phyloP scores from a whole-genome alignment of 1,140 invertebrate species.

The Drosophila arawakana region DNA sequence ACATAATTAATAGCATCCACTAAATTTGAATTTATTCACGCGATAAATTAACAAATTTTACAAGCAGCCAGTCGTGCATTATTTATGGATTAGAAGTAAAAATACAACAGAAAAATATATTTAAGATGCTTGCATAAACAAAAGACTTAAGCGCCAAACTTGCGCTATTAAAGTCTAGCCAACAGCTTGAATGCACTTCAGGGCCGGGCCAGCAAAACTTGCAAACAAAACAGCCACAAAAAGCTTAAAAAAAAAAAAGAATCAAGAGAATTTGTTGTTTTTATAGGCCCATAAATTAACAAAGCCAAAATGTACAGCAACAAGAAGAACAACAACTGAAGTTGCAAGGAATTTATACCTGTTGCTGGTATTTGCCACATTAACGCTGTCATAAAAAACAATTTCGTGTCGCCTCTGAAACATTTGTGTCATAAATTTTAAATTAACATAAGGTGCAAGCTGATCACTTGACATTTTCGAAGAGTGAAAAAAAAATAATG shows the following conservation, averaged over 20 bases:
- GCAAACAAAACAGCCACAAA: slow-evolving; percentile 32
- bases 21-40: slow-evolving; percentile 49
- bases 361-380: slow-evolving; percentile 56
- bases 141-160: slow-evolving; percentile 67
- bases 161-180: slow-evolving; percentile 39
- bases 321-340: slow-evolving; percentile 14
- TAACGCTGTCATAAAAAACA: slow-evolving; percentile 66
- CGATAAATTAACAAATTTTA: slow-evolving; percentile 55
- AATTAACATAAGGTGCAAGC: slow-evolving; percentile 41
- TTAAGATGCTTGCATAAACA: slow-evolving; percentile 55
- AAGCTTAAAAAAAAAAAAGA: slow-evolving; percentile 31
- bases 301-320: slow-evolving; percentile 21
- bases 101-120: background rate
- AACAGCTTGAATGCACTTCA: slow-evolving; percentile 51
- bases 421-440: slow-evolving; percentile 69
- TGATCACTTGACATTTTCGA: slow-evolving; percentile 55
- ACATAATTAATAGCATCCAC: slow-evolving; percentile 54
- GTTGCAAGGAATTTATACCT: slow-evolving; percentile 53
- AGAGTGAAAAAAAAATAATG: background rate
- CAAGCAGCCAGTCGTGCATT: slow-evolving; percentile 38
- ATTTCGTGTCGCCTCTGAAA: slow-evolving; percentile 56
- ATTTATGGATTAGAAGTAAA: slow-evolving; percentile 46
- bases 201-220: slow-evolving; percentile 34
- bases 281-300: slow-evolving; percentile 67
- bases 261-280: slow-evolving; percentile 49